Conservation (phyloP, 2,113 vertebrate genomes). For the Corynorhinus townsendii region DNA sequence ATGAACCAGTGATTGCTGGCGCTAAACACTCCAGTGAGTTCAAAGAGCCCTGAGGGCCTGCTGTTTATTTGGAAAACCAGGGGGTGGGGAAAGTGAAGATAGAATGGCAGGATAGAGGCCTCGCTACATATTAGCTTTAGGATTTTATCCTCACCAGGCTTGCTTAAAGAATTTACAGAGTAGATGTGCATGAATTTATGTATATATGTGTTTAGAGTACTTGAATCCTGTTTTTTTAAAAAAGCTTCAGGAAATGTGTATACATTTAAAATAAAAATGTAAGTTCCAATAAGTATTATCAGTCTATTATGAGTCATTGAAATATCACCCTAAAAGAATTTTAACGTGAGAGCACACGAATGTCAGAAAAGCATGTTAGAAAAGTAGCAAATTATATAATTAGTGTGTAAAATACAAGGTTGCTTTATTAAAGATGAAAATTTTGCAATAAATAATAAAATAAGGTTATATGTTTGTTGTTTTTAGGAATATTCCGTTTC, state of each 20-base stretch:
- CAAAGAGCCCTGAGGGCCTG: slow-evolving; percentile 63
- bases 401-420: neutral
- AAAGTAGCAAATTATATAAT: neutral
- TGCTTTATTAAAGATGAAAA: slow-evolving; percentile 23
- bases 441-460: neutral
- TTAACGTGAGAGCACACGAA: neutral
- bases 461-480: neutral
- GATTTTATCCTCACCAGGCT: slow-evolving; percentile 47
- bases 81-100: neutral
- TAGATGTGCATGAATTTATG: neutral
- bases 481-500: neutral
- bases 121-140: slow-evolving; percentile 50
- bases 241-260: neutral
- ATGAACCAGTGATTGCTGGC: slow-evolving; percentile 57
- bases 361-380: neutral
- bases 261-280: slow-evolving; percentile 31
- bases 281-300: neutral
- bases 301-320: neutral
- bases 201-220: neutral
- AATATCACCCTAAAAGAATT: neutral
- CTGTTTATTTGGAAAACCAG: slow-evolving; percentile 67
- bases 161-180: slow-evolving; percentile 35
- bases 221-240: neutral
- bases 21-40: slow-evolving; percentile 65
- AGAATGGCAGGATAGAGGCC: slow-evolving; percentile 28